Evolutionary conservation across 2,888 invertebrate species (phyloP).

Genomic region (Cheilosia urbana): DNA sequence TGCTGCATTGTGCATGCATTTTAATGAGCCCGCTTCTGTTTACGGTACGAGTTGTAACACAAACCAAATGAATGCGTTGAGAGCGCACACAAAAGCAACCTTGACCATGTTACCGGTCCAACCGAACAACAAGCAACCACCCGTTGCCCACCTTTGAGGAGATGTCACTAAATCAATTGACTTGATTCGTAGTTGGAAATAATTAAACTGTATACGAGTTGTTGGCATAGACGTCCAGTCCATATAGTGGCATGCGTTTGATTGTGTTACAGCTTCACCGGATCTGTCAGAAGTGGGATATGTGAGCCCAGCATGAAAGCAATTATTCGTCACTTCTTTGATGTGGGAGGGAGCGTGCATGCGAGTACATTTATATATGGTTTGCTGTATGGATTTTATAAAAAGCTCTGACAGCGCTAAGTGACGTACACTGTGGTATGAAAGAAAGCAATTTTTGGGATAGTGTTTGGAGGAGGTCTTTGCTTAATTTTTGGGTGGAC

Average conservation of each 20-base stretch:
- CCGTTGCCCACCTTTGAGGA: constrained; percentile 27
- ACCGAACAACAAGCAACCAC: constrained; percentile 3
- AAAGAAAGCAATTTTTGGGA: neutral
- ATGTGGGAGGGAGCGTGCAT: constrained; percentile 1
- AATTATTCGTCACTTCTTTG: constrained; percentile 47
- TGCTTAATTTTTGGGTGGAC: too few relatives aligned
- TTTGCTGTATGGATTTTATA: neutral
- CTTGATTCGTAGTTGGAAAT: constrained; percentile 53
- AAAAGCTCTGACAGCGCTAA: neutral
- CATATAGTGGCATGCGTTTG: constrained; percentile 41
- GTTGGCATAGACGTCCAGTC: neutral
- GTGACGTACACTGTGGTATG: neutral
- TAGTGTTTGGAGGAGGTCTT: neutral
- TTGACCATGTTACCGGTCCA: constrained; percentile 20
- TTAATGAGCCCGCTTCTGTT: constrained; percentile 4
- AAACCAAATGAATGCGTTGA: constrained; percentile 5
- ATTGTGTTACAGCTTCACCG: constrained; percentile 35
- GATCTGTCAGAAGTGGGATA: constrained; percentile 2
- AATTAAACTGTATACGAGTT: constrained; percentile 43
- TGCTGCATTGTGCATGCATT: constrained; percentile 5
- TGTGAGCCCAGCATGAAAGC: constrained; percentile 42
- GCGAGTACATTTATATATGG: neutral
- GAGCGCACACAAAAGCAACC: constrained; percentile 2
- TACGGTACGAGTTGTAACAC: neutral
- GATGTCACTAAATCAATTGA: constrained; percentile 13